Conservation (phyloP, 2,888 invertebrate species). For the Ennomos quercinarius region DNA sequence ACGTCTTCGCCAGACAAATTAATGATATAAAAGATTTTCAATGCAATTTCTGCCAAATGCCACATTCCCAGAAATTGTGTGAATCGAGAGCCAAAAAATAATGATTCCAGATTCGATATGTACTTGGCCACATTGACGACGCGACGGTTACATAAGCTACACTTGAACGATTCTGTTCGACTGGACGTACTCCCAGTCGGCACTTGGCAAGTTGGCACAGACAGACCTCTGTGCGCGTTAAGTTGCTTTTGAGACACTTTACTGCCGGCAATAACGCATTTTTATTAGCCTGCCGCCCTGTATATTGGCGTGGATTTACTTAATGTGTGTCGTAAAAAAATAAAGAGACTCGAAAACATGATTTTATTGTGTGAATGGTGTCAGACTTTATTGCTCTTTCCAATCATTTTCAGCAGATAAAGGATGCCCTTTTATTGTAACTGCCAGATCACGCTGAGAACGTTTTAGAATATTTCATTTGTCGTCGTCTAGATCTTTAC, state of each 20-base stretch:
- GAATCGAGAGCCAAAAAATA: conserved; percentile 29
- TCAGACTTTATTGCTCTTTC: too few relatives aligned
- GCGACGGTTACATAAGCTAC: conserved; percentile 12
- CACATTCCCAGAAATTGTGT: neutral
- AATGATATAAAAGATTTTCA: neutral
- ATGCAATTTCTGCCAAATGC: neutral
- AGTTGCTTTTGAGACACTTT: conserved; percentile 14
- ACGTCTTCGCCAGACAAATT: neutral
- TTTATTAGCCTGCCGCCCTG: conserved; percentile 15
- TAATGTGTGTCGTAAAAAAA: too few relatives aligned
- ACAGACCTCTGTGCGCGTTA: conserved; percentile 9
- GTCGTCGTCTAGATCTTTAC: too few relatives aligned
- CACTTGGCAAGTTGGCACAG: conserved; percentile 14
- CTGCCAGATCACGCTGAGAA: too few relatives aligned
- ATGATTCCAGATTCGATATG: conserved; percentile 4
- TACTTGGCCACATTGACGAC: conserved; percentile 24
- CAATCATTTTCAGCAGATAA: too few relatives aligned
- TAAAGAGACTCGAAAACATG: too few relatives aligned
- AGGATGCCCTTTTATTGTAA: too few relatives aligned
- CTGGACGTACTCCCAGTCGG: neutral
- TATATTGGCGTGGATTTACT: neutral
- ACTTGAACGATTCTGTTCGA: too few relatives aligned
- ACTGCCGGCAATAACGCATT: conserved; percentile 14
- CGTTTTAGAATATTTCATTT: too few relatives aligned
- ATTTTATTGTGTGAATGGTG: too few relatives aligned